Conservation (phyloP, 2,113 vertebrate species). For the Cyanoramphus novaezelandiae region DNA sequence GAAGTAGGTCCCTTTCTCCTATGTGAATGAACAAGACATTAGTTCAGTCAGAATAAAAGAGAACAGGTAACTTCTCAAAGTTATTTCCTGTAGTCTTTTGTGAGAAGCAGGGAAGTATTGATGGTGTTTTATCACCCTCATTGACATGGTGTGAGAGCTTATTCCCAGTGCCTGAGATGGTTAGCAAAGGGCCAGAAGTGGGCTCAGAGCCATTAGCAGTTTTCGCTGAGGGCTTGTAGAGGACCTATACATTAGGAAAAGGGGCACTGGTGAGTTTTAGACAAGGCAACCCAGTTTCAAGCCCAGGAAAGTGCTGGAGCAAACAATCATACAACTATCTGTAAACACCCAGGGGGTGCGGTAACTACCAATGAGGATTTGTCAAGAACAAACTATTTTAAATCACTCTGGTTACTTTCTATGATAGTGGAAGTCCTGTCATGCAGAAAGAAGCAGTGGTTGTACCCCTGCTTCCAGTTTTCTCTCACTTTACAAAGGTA, state of each 20-base stretch:
- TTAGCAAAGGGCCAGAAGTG: neutral
- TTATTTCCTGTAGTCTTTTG: neutral
- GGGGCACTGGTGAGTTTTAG: neutral
- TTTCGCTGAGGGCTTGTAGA: neutral
- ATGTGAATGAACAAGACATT: neutral
- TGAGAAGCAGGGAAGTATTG: neutral
- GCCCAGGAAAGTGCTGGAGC: neutral
- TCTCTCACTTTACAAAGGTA: neutral
- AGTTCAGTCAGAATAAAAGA: neutral
- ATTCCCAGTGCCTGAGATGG: neutral
- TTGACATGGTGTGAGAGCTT: neutral
- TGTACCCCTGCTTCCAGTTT: neutral
- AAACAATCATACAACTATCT: neutral
- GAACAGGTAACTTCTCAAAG: neutral
- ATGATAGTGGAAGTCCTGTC: neutral
- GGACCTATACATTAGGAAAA: neutral
- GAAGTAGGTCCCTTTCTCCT: neutral
- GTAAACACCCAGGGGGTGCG: neutral
- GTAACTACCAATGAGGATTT: neutral
- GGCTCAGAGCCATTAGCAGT: neutral
- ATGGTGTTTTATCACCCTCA: neutral
- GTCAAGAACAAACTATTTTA: neutral
- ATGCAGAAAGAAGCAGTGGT: accelerated
- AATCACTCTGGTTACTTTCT: neutral
- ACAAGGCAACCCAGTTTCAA: neutral